Percentiles rank a stretch among this genome's conserved stretches.
phyloP scores from a whole-genome alignment of 2,113 vertebrate species.

The Sisor rabdophorus region DNA sequence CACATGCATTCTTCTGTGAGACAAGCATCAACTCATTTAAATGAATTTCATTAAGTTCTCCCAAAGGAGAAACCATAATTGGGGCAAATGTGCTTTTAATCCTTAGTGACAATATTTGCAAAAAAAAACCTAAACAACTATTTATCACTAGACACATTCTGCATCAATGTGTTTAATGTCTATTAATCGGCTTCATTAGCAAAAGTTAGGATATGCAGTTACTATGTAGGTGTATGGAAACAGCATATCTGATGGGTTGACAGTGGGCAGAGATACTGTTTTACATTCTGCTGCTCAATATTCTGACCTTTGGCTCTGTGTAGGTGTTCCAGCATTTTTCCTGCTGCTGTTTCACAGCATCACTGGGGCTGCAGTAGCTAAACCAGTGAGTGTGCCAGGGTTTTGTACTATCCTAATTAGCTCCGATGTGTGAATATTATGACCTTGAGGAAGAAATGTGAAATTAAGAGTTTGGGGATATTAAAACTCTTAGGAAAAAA shows the following conservation, averaged over 20 bases:
- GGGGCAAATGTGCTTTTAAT: constrained; percentile 36
- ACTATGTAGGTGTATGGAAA: constrained; percentile 35
- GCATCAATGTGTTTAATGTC: not conserved
- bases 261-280: constrained; percentile 37
- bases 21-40: constrained; percentile 32
- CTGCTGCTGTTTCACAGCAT: constrained; percentile 36
- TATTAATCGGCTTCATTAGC: not conserved
- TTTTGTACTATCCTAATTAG: constrained; percentile 32
- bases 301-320: constrained; percentile 41
- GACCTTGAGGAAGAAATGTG: constrained; percentile 26
- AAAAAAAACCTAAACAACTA: constrained; percentile 1
- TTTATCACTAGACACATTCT: not conserved
- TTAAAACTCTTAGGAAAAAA: not conserved
- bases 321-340: constrained; percentile 40
- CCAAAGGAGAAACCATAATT: constrained; percentile 37
- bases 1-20: constrained; percentile 36
- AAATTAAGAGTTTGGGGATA: constrained; percentile 14
- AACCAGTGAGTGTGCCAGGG: constrained; percentile 27
- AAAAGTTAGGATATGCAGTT: constrained; percentile 10
- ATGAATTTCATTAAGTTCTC: constrained; percentile 25
- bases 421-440: constrained; percentile 23
- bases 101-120: constrained; percentile 20
- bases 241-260: constrained; percentile 23
- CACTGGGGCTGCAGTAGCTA: constrained; percentile 39
- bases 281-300: constrained; percentile 41